These are phyloP conservation scores for Cryptoprocta ferox DNA, from an alignment of 2,797 vertebrate genomes.

Conservation along the genomic window DNA sequence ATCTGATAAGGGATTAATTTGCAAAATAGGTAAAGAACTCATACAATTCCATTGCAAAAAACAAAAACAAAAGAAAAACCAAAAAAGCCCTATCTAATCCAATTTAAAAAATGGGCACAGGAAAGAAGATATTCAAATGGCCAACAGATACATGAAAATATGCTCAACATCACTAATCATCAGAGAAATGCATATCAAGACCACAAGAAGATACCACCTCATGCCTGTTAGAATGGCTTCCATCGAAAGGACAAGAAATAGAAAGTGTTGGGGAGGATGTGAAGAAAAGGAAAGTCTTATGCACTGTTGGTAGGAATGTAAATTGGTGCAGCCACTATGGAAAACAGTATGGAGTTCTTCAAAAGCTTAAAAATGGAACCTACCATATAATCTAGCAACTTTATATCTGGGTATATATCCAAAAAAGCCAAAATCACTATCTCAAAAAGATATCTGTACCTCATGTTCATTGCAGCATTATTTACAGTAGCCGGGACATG, in stretches of 20 bases:
- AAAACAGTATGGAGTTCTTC: neutral
- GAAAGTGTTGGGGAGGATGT: neutral
- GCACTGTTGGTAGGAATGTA: neutral
- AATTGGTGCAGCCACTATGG: neutral
- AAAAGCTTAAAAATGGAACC: neutral
- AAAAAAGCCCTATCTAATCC: neutral
- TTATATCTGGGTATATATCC: neutral
- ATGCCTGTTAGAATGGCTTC: neutral
- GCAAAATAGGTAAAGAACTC: neutral
- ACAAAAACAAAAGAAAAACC: too few relatives aligned
- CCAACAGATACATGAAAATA: neutral
- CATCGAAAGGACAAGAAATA: neutral
- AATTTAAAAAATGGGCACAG: neutral
- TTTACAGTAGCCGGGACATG: neutral
- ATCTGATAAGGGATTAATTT: neutral
- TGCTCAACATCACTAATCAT: too few relatives aligned
- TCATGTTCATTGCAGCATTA: neutral
- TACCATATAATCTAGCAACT: neutral
- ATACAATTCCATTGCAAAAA: neutral
- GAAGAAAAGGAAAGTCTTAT: neutral
- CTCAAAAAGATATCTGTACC: neutral
- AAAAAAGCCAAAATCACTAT: neutral
- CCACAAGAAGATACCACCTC: neutral
- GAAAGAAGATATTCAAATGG: neutral
- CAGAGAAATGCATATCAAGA: neutral